These are phyloP conservation scores for Parotia lawesii DNA, from an alignment of 2,113 vertebrate genomes.

Conservation along the genomic window DNA sequence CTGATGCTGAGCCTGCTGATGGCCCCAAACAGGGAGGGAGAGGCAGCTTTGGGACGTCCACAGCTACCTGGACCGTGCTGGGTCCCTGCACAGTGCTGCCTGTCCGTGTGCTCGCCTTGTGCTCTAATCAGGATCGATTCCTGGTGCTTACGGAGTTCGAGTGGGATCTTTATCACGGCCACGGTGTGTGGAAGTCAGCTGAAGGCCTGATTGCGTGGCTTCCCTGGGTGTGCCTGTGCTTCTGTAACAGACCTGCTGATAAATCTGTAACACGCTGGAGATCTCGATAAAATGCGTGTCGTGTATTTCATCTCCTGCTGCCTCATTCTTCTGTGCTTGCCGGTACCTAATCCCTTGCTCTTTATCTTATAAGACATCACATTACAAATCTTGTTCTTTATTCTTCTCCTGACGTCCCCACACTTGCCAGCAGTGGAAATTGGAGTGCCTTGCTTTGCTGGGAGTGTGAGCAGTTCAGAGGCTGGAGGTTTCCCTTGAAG, in stretches of 20 bases:
- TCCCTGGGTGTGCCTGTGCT: neutral
- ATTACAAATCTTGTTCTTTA: neutral
- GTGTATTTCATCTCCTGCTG: neutral
- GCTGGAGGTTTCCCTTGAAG: neutral
- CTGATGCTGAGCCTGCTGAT: neutral
- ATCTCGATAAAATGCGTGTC: neutral
- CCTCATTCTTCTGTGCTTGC: neutral
- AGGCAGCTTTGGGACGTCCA: neutral
- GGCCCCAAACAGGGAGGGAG: rapidly evolving
- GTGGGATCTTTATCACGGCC: neutral
- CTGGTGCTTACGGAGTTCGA: neutral
- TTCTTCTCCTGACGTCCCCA: neutral
- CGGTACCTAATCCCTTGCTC: neutral
- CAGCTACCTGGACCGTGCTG: rapidly evolving
- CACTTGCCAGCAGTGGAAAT: neutral
- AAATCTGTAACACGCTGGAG: neutral
- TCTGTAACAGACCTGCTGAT: neutral
- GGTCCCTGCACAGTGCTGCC: neutral
- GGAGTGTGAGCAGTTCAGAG: neutral
- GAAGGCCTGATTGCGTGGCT: neutral
- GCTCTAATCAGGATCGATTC: neutral
- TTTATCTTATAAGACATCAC: neutral
- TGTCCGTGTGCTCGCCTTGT: rapidly evolving
- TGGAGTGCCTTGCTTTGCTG: neutral
- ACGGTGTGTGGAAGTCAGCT: neutral